A percentile compares a stretch with the other conserved stretches of the same genome.
These are phyloP conservation scores for Tragulus kanchil DNA, from an alignment of 2,113 vertebrate genomes.

Conservation along the genomic window DNA sequence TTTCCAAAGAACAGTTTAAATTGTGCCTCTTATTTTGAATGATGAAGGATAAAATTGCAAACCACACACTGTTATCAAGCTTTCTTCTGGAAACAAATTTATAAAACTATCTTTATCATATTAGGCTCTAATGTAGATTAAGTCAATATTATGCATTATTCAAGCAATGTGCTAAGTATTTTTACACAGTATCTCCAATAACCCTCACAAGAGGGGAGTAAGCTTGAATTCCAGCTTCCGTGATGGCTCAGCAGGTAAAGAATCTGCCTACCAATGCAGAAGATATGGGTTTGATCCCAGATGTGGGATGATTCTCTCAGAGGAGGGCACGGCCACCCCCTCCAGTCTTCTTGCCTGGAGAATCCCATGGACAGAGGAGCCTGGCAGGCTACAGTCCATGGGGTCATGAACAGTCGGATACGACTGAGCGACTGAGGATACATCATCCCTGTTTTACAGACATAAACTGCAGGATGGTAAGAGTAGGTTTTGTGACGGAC, in stretches of 20 bases:
- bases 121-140: not conserved
- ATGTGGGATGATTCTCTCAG: not conserved
- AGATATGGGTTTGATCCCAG: not conserved
- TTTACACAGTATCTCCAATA: not conserved
- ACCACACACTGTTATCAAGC: not conserved
- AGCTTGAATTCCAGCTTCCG: not conserved
- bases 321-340: not conserved
- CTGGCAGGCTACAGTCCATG: not conserved
- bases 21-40: not conserved
- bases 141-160: not conserved
- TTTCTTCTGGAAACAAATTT: constrained; percentile 3
- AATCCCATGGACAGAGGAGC: not conserved
- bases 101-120: not conserved
- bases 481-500: not conserved
- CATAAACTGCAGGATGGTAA: not conserved
- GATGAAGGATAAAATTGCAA: not conserved
- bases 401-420: not conserved
- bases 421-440: not conserved
- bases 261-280: not conserved
- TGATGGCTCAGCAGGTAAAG: not conserved
- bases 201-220: not conserved
- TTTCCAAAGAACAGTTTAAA: not conserved
- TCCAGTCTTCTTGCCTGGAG: not conserved
- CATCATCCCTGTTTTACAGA: not conserved
- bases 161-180: not conserved